phyloP scores from a whole-genome alignment of 2,797 vertebrate genomes.

The Okamejei kenojei region DNA sequence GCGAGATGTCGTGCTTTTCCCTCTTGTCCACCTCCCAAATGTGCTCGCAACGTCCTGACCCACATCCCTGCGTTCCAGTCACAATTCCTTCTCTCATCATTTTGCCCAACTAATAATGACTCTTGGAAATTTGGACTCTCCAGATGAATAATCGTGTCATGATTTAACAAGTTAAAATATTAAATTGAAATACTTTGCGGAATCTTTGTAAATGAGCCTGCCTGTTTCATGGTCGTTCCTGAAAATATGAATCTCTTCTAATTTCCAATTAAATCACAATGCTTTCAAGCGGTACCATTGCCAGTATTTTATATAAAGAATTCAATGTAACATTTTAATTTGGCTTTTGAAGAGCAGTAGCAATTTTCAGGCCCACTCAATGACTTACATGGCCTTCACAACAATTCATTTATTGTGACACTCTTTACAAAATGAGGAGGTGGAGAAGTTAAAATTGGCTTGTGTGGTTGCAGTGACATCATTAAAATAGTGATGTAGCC shows the following conservation, averaged over 20 bases:
- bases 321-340: background rate
- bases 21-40: background rate
- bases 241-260: background rate
- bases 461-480: conserved; percentile 38
- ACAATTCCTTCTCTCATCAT: background rate
- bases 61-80: too few relatives aligned
- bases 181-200: background rate
- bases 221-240: background rate
- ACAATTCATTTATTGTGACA: conserved; percentile 25
- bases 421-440: conserved; percentile 24
- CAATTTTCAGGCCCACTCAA: conserved; percentile 6
- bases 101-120: too few relatives aligned
- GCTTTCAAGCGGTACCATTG: background rate
- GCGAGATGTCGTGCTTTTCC: background rate
- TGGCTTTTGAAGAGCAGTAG: background rate
- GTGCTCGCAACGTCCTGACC: too few relatives aligned
- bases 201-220: background rate
- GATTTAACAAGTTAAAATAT: background rate
- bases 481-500: conserved; percentile 18
- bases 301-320: background rate
- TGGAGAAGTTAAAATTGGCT: conserved; percentile 37
- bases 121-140: background rate
- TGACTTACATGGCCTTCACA: conserved; percentile 9
- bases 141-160: background rate
- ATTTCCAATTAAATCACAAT: background rate